Evolutionary conservation across 2,797 vertebrate genomes (phyloP).

Genomic region (Mastacembelus armatus): DNA sequence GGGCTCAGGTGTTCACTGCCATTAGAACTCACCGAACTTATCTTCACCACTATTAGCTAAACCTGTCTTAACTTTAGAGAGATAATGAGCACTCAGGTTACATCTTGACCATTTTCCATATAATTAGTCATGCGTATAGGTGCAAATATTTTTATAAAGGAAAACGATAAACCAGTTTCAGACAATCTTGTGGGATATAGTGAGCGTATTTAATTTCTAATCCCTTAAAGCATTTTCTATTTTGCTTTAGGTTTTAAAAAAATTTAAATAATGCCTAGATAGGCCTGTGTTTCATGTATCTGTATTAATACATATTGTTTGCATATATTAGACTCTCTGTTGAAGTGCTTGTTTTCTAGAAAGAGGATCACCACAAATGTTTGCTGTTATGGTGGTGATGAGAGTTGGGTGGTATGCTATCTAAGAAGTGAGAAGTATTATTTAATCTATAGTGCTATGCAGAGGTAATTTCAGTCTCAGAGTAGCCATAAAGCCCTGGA

Average conservation of each 20-base stretch:
- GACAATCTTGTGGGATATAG: background rate
- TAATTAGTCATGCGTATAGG: conserved; percentile 1
- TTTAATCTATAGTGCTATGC: conserved; percentile 64
- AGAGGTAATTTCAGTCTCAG: conserved; percentile 63
- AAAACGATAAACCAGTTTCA: conserved; percentile 8
- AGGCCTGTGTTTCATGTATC: background rate
- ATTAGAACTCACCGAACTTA: conserved; percentile 26
- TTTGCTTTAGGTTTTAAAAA: no score
- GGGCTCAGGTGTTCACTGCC: conserved; percentile 26
- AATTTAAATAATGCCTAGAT: no score
- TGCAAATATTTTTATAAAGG: background rate
- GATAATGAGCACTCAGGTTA: conserved; percentile 15
- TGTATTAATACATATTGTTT: background rate
- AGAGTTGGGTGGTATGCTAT: conserved; percentile 30
- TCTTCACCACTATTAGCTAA: conserved; percentile 38
- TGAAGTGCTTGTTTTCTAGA: conserved; percentile 41
- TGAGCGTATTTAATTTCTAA: conserved; percentile 22
- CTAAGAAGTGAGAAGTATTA: conserved; percentile 53
- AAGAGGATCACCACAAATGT: conserved; percentile 21
- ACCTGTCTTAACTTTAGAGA: conserved; percentile 40
- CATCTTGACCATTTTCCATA: conserved; percentile 20
- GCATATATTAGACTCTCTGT: conserved; percentile 6
- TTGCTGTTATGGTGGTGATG: conserved; percentile 33
- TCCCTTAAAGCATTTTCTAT: background rate
- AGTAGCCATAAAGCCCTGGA: conserved; percentile 59